Evolutionary conservation across 2,888 invertebrate genomes (phyloP).

Genomic region (Lasius platythorax): DNA sequence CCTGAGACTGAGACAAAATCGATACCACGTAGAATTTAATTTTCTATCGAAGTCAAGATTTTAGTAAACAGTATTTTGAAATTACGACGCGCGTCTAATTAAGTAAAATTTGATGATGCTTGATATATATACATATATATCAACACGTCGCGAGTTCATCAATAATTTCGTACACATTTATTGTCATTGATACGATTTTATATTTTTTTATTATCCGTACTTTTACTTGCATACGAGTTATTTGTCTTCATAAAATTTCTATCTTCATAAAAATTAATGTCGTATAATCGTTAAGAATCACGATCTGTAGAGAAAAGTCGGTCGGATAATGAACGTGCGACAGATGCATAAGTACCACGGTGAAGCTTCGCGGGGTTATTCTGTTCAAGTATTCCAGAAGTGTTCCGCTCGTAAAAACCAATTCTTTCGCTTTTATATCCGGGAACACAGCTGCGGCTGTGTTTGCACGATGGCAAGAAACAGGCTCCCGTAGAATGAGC

Average conservation of each 20-base stretch:
- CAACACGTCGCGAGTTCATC: not conserved
- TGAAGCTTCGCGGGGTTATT: slow-evolving; percentile 50
- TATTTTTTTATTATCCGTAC: not conserved
- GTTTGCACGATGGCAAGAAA: slow-evolving; percentile 53
- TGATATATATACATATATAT: not conserved
- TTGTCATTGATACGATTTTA: not conserved
- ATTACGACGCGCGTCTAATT: not conserved
- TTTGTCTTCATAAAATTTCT: slow-evolving; percentile 26
- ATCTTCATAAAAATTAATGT: slow-evolving; percentile 21
- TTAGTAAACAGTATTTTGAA: not conserved
- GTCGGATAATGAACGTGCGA: slow-evolving; percentile 66
- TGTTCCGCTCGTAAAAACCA: slow-evolving; percentile 77
- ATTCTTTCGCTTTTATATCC: slow-evolving; percentile 77
- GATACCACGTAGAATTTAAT: not conserved
- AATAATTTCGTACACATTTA: not conserved
- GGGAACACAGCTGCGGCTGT: slow-evolving; percentile 48
- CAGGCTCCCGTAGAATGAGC: slow-evolving; percentile 44
- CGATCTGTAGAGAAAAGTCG: slow-evolving; percentile 10
- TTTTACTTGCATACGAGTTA: not conserved
- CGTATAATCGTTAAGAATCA: slow-evolving; percentile 43
- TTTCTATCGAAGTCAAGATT: slow-evolving; percentile 15
- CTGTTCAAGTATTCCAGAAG: slow-evolving; percentile 69
- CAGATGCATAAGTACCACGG: slow-evolving; percentile 52
- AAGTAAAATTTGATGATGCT: not conserved
- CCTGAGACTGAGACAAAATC: slow-evolving; percentile 34